phyloP scores from a whole-genome alignment of 1,140 invertebrate genomes.

The Theocolax elegans region DNA sequence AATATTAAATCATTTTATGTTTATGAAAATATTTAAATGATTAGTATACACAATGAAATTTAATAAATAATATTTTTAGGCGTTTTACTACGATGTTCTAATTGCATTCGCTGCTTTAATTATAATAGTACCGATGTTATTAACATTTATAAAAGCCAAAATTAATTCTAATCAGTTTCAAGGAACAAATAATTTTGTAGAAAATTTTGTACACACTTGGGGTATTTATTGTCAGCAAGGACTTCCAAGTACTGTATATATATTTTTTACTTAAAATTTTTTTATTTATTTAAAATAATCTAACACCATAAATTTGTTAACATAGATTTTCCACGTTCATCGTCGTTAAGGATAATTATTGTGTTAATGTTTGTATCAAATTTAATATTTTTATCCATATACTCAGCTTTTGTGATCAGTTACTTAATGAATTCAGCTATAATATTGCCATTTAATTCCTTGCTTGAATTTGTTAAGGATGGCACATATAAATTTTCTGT shows the following conservation, averaged over 20 bases:
- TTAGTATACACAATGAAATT: not conserved
- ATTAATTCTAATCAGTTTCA: not conserved
- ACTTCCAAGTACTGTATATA: not conserved
- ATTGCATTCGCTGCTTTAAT: not conserved
- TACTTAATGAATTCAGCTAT: not conserved
- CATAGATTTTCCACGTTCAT: not conserved
- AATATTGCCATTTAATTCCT: not conserved
- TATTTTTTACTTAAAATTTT: not conserved
- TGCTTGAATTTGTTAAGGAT: not conserved
- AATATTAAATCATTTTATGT: not conserved
- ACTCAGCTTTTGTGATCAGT: not conserved
- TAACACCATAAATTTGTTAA: too few species aligned
- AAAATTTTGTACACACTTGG: not conserved
- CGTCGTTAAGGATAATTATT: not conserved
- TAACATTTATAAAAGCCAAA: not conserved
- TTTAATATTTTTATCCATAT: not conserved
- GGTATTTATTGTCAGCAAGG: conserved; percentile 24
- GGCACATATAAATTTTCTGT: not conserved
- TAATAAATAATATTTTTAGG: not conserved
- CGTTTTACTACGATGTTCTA: not conserved
- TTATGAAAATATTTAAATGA: too few species aligned
- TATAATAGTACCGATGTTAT: not conserved
- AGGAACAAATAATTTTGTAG: not conserved
- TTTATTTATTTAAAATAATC: not conserved
- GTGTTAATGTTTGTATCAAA: not conserved